Conservation (phyloP, 2,797 vertebrate species). For the Vireo griseus region DNA sequence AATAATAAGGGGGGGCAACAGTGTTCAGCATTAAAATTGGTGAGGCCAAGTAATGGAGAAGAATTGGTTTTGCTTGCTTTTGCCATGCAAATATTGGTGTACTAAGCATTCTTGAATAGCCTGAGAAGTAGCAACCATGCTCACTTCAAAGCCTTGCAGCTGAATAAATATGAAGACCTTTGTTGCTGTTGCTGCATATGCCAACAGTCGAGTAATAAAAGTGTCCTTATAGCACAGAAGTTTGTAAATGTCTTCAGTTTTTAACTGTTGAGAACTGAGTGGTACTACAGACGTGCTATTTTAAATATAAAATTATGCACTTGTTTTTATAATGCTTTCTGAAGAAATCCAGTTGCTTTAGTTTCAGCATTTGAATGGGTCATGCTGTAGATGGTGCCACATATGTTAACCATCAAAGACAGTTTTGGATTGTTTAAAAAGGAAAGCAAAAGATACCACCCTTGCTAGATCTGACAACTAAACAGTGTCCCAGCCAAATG, state of each 20-base stretch:
- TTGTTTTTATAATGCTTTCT: not conserved
- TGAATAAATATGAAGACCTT: conserved; percentile 32
- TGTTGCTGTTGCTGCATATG: conserved; percentile 3
- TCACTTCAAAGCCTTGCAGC: conserved; percentile 48
- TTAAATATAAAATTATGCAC: not conserved
- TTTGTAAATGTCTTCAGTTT: not conserved
- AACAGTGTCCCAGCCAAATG: not conserved
- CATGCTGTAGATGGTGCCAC: not conserved
- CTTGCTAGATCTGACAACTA: not conserved
- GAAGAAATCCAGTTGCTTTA: not conserved
- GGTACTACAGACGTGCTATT: not conserved
- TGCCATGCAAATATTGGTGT: not conserved
- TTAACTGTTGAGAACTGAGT: not conserved
- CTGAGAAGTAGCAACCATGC: not conserved
- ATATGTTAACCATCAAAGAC: not conserved
- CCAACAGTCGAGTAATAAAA: not conserved
- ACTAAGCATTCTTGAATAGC: not conserved
- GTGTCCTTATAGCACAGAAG: not conserved
- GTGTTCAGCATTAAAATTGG: not conserved
- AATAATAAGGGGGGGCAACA: not conserved
- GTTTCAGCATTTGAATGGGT: not conserved
- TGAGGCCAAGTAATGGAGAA: not conserved
- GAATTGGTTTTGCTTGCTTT: conserved; percentile 14
- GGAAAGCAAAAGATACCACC: not conserved
- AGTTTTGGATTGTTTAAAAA: not conserved